Base-by-base conservation (phyloP, 1,140 invertebrate genomes). In the Scaptomyza graminum region DNA sequence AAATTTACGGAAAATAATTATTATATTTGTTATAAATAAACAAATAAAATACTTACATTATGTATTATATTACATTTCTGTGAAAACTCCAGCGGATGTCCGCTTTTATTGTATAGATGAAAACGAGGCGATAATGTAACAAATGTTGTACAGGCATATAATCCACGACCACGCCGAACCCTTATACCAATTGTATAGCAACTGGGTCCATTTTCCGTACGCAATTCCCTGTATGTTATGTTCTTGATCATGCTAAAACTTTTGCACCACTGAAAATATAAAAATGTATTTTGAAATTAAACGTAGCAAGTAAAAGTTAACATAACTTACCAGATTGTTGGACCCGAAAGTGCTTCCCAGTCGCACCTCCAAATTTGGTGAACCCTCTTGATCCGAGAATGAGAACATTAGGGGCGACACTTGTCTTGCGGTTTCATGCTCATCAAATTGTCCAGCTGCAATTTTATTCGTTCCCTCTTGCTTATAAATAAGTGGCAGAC, bases 401-500 rank as follows among this genome's bases (percentile, higher is more conserved):
- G 96, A 97, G 92, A 99, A 99, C 50, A 99, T 93, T 9, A 99
- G 93, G n/a, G 98, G 98, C 39, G 96, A 95, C 18, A 98, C 95
- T 94, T 97, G 96, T 74, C 98, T 93, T 0, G 98, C 98, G 51
- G 96, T 94, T 93, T 99, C 98, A 89, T 99, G 97, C 91, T 99
- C 98, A 56, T 96, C 95, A 91, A 96, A 97, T 92, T 99, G 98
- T 8, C 98, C 98, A 3, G 98, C 97, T 54, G 96, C 95, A 84
- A 97, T 96, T 2, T 92, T 83, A 5, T 93, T 93, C 9, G 94
- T 94, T 7, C 97, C 97, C 91, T 98, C 97, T 93, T 99, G 98
- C 82, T 95, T 94, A 90, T 98, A 98, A 16, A 99, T 95, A n/a
- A 99, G 91, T 1, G 98, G 98, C 41, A 99, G 93, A 0, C 98